Evolutionary conservation across 2,888 invertebrate genomes (phyloP).

Genomic region (Portevinia maculata): DNA sequence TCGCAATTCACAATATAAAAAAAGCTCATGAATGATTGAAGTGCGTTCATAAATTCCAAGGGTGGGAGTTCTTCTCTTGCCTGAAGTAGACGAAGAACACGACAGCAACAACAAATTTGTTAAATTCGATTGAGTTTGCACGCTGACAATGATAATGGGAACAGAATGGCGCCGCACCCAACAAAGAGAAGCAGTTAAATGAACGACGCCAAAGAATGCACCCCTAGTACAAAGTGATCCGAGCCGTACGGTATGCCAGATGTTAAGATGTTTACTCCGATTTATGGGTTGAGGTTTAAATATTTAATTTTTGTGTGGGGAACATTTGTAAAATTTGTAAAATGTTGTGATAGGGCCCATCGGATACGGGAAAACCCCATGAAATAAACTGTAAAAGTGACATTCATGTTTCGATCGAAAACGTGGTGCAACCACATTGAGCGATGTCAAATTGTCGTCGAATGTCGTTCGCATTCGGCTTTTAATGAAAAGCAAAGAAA

Average conservation of each 20-base stretch:
- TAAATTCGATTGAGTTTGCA: slow-evolving; percentile 68
- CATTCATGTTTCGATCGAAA: too few relatives aligned
- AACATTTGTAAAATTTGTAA: not conserved
- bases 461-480: too few relatives aligned
- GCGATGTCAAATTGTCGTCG: too few relatives aligned
- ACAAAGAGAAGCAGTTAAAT: slow-evolving; percentile 63
- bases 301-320: not conserved
- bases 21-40: slow-evolving; percentile 61
- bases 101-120: slow-evolving; percentile 21
- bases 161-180: slow-evolving; percentile 71
- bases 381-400: too few relatives aligned
- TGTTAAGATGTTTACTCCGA: slow-evolving; percentile 21
- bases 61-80: slow-evolving; percentile 42
- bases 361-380: too few relatives aligned
- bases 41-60: slow-evolving; percentile 67
- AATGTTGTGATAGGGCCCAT: too few relatives aligned
- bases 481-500: too few relatives aligned
- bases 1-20: slow-evolving; percentile 12
- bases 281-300: slow-evolving; percentile 27
- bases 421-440: too few relatives aligned
- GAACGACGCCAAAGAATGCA: slow-evolving; percentile 68
- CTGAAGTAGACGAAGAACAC: slow-evolving; percentile 2
- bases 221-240: slow-evolving; percentile 48
- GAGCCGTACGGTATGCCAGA: slow-evolving; percentile 60
- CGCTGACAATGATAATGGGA: slow-evolving; percentile 61